Conservation (phyloP, 2,113 vertebrate species). For the Hyla sarda region DNA sequence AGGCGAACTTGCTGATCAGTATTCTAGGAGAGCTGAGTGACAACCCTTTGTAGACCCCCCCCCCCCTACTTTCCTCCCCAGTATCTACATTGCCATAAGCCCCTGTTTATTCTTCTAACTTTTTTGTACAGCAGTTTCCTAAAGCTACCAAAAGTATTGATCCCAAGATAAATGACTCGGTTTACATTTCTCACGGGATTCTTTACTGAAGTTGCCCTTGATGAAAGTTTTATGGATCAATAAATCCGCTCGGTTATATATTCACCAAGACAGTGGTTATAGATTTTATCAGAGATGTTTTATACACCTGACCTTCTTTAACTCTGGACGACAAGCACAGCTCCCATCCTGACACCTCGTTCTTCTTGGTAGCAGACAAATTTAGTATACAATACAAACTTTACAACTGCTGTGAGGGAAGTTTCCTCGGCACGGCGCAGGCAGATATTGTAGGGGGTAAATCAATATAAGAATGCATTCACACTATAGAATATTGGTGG, state of each 20-base stretch:
- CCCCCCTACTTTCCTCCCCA: not conserved
- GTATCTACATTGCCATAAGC: not conserved
- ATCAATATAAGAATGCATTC: not conserved
- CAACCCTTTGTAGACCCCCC: not conserved
- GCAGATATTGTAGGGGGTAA: not conserved
- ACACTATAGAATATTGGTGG: no score
- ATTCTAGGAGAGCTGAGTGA: not conserved
- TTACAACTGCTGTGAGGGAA: not conserved
- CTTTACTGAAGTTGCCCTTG: not conserved
- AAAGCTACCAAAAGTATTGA: conserved; percentile 30
- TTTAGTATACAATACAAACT: not conserved
- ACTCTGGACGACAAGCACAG: not conserved
- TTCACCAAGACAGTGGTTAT: conserved; percentile 21
- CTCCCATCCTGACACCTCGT: not conserved
- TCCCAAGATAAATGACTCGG: conserved; percentile 11
- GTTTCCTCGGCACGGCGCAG: not conserved
- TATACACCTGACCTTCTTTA: conserved; percentile 13
- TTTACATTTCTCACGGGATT: conserved; percentile 16
- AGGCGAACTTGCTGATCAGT: not conserved
- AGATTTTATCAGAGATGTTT: conserved; percentile 43
- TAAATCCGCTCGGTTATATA: conserved; percentile 31
- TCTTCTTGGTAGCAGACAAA: not conserved
- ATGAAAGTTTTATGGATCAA: conserved; percentile 40
- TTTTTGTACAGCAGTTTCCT: conserved; percentile 19
- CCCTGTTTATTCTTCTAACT: not conserved